Evolutionary conservation across 2,797 vertebrate species (phyloP).

Genomic region (Erpetoichthys calabaricus): DNA sequence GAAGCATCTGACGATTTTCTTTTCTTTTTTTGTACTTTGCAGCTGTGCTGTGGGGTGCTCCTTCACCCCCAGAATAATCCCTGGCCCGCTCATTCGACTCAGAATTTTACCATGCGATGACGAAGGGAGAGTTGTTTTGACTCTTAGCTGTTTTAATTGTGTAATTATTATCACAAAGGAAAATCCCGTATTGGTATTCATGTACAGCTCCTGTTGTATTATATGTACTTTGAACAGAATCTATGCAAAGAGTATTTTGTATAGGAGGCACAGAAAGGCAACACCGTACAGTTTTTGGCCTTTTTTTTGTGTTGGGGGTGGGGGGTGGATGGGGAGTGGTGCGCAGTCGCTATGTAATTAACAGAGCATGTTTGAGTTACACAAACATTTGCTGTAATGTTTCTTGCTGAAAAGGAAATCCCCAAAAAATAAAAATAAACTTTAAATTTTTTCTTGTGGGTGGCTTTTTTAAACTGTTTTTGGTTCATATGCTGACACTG

Average conservation of each 20-base stretch:
- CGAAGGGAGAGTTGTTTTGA: not conserved
- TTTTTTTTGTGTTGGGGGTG: not conserved
- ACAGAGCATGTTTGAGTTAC: slow-evolving; percentile 19
- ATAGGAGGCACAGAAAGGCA: slow-evolving; percentile 15
- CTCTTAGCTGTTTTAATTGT: slow-evolving; percentile 7
- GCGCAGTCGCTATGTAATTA: slow-evolving; percentile 23
- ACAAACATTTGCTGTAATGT: slow-evolving; percentile 19
- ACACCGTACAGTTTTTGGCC: not conserved
- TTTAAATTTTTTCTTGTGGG: not conserved
- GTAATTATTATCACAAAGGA: not conserved
- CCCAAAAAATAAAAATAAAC: slow-evolving; percentile 1
- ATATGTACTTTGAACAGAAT: slow-evolving; percentile 25
- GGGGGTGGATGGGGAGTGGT: slow-evolving; percentile 17
- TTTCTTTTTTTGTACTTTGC: no score
- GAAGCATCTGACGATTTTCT: no score
- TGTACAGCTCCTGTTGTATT: slow-evolving; percentile 24
- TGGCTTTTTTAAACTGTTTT: no score
- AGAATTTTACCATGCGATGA: no score
- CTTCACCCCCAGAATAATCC: no score
- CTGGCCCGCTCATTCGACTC: not conserved
- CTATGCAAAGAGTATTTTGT: slow-evolving; percentile 29
- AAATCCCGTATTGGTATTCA: not conserved
- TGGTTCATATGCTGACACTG: no score
- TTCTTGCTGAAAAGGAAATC: slow-evolving; percentile 12
- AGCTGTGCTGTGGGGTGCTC: no score